phyloP scores from a whole-genome alignment of 1,140 invertebrate genomes.

The Cataglyphis hispanica region DNA sequence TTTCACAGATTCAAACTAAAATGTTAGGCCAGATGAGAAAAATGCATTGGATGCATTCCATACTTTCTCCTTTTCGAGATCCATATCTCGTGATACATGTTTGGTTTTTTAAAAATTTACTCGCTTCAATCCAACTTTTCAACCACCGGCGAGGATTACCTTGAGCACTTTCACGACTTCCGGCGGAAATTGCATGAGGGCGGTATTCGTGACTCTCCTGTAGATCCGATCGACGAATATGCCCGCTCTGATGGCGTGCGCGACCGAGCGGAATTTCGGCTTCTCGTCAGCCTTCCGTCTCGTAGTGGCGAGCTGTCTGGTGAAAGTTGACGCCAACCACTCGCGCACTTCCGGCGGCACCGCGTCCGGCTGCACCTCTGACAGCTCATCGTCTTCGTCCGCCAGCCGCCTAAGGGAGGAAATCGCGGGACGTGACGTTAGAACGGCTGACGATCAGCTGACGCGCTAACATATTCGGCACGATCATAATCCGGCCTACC shows the following conservation, averaged over 20 bases:
- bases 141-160: constrained; percentile 86
- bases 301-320: constrained; percentile 93
- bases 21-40: neutral
- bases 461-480: constrained; percentile 30
- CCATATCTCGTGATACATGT: neutral
- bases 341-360: constrained; percentile 98
- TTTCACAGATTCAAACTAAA: too few relatives aligned
- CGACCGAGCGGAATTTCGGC: constrained; percentile 96
- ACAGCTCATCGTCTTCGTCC: constrained; percentile 97
- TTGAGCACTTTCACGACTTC: constrained; percentile 96
- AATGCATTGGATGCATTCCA: neutral
- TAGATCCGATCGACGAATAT: constrained; percentile 99
- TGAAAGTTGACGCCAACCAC: constrained; percentile 99
- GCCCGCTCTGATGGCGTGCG: constrained; percentile 98
- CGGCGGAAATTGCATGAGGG: constrained; percentile 95
- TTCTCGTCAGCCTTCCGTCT: constrained; percentile 92
- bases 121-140: neutral
- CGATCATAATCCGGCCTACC: constrained; percentile 62
- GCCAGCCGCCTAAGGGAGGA: constrained; percentile 88
- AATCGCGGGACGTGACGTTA: constrained; percentile 28
- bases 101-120: neutral
- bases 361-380: constrained; percentile 97
- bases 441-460: neutral
- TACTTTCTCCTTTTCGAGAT: neutral
- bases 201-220: constrained; percentile 94